Percentiles rank a stretch among this genome's conserved stretches.
These are phyloP conservation scores for Lytechinus pictus DNA, from an alignment of 35 echinoderm and acorn worm species.

Conservation along the genomic window DNA sequence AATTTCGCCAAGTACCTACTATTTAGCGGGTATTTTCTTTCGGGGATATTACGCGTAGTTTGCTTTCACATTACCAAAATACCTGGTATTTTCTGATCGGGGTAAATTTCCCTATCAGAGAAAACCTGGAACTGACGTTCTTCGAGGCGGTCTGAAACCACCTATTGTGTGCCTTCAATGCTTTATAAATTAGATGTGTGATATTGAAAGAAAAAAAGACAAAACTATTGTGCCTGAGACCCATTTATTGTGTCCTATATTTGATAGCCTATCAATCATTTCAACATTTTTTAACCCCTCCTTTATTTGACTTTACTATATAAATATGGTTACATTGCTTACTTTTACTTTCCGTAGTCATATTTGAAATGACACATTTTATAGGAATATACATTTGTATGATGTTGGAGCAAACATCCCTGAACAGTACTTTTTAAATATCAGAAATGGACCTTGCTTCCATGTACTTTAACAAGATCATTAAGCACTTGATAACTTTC, in stretches of 20 bases:
- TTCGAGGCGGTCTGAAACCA: no score
- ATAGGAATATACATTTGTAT: not conserved
- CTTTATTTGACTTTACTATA: not conserved
- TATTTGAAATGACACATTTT: constrained; percentile 5
- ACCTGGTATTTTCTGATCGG: no score
- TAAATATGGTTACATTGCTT: not conserved
- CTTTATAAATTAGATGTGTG: no score
- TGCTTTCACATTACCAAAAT: no score
- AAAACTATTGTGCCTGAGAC: no score
- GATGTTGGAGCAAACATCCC: not conserved
- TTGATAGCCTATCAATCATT: not conserved
- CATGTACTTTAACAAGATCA: not conserved
- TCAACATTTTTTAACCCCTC: not conserved
- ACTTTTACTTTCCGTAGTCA: not conserved
- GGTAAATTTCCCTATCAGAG: no score
- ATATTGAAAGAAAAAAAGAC: no score
- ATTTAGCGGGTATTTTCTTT: no score
- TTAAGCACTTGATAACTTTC: not conserved
- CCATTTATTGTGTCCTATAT: not conserved
- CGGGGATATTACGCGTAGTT: no score
- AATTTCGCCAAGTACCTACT: no score
- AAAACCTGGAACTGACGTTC: no score
- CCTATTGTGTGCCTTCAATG: no score
- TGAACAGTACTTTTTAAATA: not conserved
- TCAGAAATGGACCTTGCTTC: not conserved